A percentile compares a stretch with the other conserved stretches of the same genome.
phyloP scores from a whole-genome alignment of 1,140 invertebrate genomes.

The Chelonus insularis region DNA sequence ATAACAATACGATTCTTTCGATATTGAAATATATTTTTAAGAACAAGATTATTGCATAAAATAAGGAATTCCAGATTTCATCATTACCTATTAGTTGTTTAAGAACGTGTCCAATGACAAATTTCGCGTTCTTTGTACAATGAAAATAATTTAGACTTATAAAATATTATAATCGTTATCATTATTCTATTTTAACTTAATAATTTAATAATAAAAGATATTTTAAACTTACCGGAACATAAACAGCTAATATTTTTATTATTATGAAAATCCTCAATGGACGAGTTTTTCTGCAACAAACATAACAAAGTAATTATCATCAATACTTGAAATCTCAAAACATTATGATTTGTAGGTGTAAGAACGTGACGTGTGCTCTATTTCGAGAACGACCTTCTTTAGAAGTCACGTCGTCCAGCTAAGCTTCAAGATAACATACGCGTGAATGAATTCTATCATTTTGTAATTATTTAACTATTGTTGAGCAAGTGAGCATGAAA shows the following conservation, averaged over 20 bases:
- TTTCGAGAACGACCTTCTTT: slow-evolving; percentile 22
- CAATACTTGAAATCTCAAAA: no score
- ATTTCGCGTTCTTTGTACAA: slow-evolving; percentile 31
- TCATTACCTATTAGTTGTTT: no score
- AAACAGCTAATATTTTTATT: slow-evolving; percentile 26
- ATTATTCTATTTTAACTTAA: neutral
- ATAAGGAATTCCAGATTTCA: no score
- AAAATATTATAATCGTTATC: no score
- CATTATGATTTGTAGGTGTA: no score
- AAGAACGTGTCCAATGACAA: slow-evolving; percentile 32
- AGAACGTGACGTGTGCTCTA: slow-evolving; percentile 16
- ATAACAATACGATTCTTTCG: no score
- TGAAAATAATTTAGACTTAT: no score
- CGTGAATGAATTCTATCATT: slow-evolving; percentile 6
- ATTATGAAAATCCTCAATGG: slow-evolving; percentile 4
- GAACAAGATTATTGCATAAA: no score
- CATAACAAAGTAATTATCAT: slow-evolving; percentile 8
- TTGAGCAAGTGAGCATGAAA: neutral
- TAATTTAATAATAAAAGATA: neutral
- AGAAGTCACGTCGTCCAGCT: slow-evolving; percentile 3
- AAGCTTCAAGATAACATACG: slow-evolving; percentile 21
- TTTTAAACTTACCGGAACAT: slow-evolving; percentile 34
- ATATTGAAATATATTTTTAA: no score
- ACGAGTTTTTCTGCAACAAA: slow-evolving; percentile 23
- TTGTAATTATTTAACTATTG: slow-evolving; percentile 1